Conservation (phyloP, 2,888 invertebrate species). For the Lutraria lutraria region DNA sequence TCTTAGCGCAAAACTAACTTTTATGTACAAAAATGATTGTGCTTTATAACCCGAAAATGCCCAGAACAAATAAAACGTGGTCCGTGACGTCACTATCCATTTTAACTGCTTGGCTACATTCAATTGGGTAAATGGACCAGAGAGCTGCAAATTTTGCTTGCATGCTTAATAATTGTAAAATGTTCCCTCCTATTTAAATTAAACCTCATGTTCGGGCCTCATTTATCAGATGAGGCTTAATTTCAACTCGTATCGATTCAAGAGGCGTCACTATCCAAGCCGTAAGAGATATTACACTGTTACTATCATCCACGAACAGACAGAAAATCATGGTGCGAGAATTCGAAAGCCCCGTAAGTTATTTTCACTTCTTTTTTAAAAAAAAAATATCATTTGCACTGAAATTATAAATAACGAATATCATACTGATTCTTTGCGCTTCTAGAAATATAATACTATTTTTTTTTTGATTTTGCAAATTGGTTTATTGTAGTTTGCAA, state of each 20-base stretch:
- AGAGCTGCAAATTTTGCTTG: neutral
- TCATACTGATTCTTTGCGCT: neutral
- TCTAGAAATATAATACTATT: neutral
- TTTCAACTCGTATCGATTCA: neutral
- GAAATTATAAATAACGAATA: neutral
- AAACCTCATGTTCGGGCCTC: constrained; percentile 22
- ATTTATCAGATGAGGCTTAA: constrained; percentile 28
- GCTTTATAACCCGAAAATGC: no score
- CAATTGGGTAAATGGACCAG: no score
- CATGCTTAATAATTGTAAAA: neutral
- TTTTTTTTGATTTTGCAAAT: no score
- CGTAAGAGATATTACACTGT: neutral
- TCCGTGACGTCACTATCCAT: no score
- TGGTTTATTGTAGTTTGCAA: no score
- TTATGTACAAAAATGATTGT: no score
- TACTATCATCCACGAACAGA: neutral
- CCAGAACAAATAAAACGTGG: no score
- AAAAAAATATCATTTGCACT: neutral
- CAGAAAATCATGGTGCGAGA: constrained; percentile 29
- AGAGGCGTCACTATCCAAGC: neutral
- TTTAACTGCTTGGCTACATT: no score
- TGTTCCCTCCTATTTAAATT: neutral
- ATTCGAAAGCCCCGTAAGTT: constrained; percentile 36
- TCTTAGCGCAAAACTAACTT: no score
- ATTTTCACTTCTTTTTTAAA: neutral